Evolutionary conservation across 2,888 invertebrate species (phyloP), one percentile per base, ranked within the genome.

Genomic region (Alviniconcha strummeri): DNA sequence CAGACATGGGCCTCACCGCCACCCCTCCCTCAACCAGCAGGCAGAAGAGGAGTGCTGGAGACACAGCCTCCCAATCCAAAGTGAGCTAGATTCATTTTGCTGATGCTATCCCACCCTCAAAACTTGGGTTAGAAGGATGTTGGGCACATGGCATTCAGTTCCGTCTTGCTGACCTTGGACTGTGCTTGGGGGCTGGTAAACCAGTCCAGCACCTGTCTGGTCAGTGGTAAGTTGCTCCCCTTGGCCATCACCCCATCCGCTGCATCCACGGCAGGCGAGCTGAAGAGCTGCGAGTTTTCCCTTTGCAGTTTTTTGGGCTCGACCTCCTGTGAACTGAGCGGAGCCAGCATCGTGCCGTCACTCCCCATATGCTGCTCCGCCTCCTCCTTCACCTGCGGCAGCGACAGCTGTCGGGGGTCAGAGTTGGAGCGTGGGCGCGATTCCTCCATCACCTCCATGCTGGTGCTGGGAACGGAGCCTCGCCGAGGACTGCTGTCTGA

Each of bases 111-210:
- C 36, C 36, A 36, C 36, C 36, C 36, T 36, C 36, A 36, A 36
- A 36, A 36, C 36, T 1, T 60, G 60, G 8, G 17, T 56, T 77
- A 82, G 56, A 77, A 82, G 5, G 82, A 77, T 11, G 76, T 19
- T 17, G 82, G 82, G 15, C 19, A 15, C n/a, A 82, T 7, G 55
- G 82, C 82, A 19, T 82, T 82, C 52, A 82, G 13, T 64, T 82
- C 82, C 19, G 19, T 9, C 6, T 36, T 19, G 55, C 56, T 82
- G 19, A 64, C 54, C n/a, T 64, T 67, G n/a, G 17, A 17, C 64
- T 78, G 52, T 17, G 13, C 6, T 8, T 64, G 78, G 5, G 78
- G 64, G 15, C 60, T 64, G 8, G n/a, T 9, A 15, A 82, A 82
- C 82, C 82, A 82, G 13, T 57, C 74, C 76, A 76, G 54, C 54